Base-by-base conservation (phyloP, 2,113 vertebrate genomes). In the Aleadryas rufinucha region DNA sequence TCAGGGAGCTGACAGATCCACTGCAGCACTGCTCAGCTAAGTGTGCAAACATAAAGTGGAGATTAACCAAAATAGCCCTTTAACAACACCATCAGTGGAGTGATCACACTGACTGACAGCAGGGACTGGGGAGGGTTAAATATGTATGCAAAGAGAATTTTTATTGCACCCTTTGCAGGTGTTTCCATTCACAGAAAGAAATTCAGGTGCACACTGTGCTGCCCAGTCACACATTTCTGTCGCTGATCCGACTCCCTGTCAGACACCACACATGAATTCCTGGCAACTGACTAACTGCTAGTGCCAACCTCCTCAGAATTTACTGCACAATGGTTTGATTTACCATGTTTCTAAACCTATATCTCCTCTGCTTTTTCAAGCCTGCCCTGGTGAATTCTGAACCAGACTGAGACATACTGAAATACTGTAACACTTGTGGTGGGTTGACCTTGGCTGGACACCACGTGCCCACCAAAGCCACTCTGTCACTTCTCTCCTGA, bases 21-120 rank as follows among this genome's bases (percentile, higher is more conserved):
- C 76, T 1, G 4, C 63, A 90, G 20, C 68, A 19, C 45, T 47
- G 31, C 74, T 88, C 9, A 1, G 68, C 60, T 78, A 59, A 63
- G 64, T 77, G 63, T 63, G 59, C 71, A 92, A 93, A 86, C 35
- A 63, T 20, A 10, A 74, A 84, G 72, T 6, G 21, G 52, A 89
- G 72, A 89, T 92, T 90, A 93, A 87, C 83, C 76, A 81, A 84
- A 90, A 89, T 5, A 87, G 39, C 11, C 86, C n/a, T 70, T 93
- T 87, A 95, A 88, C 70, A 78, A 59, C 56, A 42, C 19, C 52
- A 35, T 64, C 80, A 81, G 42, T 31, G 4, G 6, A 77, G 80
- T 59, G 60, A 77, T 77, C 41, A 45, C 6, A 11, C 37, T 72
- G 59, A 57, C 59, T 88, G 95, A 76, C 15, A 13, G 54, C 54